Base-by-base conservation (phyloP, 2,888 invertebrate species). In the Pyrochroa serraticornis region DNA sequence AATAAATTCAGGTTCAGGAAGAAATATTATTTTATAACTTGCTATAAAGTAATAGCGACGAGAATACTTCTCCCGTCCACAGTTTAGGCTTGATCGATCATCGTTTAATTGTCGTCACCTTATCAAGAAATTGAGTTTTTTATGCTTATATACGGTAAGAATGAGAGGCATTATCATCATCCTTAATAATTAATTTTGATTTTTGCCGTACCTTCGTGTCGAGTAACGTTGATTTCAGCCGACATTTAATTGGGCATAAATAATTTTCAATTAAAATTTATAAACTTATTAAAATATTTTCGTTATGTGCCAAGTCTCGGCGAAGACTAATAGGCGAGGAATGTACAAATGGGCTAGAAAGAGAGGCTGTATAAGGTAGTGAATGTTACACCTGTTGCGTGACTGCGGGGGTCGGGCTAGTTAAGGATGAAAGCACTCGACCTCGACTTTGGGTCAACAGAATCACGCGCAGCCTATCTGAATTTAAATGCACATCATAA, bases 361-460 rank as follows among this genome's bases (percentile, higher is more conserved):
- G 39, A 39, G 13, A 39, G 39, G 39, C 39, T 10, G 31, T 12
- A 53, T 49, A 58, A 44, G 43, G 58, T 49, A 64, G 57, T 48
- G 63, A 60, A 62, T 62, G 61, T 69, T 71, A 68, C 71, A 71
- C 71, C 71, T 70, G 72, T 70, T 71, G 69, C 66, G 58, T 58
- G 67, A 67, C 69, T 66, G 71, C 68, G 69, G 70, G 70, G 68
- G 71, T 65, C 69, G 62, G 56, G 63, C 60, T 61, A 59, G 64
- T 62, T 64, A 62, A 63, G 60, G 62, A 60, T 62, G 64, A 63
- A 62, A 62, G 66, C 61, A 49, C 54, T 65, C 62, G 65, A 65
- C 67, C 64, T 64, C 57, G 57, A 59, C 62, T 63, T 64, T 65
- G 58, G 71, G 73, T 73, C 71, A 69, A 70, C 67, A 70, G 62